phyloP scores from a whole-genome alignment of 2,797 vertebrate species.

The Pseudocheirus occidentalis region DNA sequence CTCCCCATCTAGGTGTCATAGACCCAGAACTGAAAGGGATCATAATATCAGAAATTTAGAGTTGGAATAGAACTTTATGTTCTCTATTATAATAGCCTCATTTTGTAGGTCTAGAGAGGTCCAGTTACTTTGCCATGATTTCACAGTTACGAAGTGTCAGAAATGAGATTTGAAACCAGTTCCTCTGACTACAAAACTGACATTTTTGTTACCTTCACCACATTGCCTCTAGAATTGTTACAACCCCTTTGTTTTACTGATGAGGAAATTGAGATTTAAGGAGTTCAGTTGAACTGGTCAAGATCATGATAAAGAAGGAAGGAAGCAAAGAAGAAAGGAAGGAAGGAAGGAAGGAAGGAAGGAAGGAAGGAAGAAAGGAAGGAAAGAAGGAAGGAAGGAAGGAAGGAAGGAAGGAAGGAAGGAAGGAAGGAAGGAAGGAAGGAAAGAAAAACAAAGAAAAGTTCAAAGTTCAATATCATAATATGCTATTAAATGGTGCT shows the following conservation, averaged over 20 bases:
- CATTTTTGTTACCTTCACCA: neutral
- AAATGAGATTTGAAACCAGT: neutral
- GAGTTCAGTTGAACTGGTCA: neutral
- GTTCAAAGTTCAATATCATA: neutral
- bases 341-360: too few relatives aligned
- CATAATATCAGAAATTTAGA: neutral
- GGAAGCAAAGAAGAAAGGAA: accelerated
- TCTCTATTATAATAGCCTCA: too few relatives aligned
- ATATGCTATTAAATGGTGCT: too few relatives aligned
- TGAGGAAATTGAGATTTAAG: neutral
- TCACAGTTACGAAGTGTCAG: neutral
- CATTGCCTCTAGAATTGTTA: neutral
- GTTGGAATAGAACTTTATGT: neutral
- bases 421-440: too few relatives aligned
- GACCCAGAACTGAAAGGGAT: neutral
- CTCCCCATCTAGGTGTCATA: neutral
- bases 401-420: too few relatives aligned
- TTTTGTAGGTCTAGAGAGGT: too few relatives aligned
- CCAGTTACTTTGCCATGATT: neutral
- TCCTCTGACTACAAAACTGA: neutral
- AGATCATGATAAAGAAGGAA: too few relatives aligned
- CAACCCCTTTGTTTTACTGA: neutral
- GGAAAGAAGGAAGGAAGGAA: accelerated
- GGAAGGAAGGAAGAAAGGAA: accelerated
- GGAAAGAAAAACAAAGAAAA: neutral